phyloP scores from a whole-genome alignment of 2,797 vertebrate species.

The Eutrigla gurnardus region DNA sequence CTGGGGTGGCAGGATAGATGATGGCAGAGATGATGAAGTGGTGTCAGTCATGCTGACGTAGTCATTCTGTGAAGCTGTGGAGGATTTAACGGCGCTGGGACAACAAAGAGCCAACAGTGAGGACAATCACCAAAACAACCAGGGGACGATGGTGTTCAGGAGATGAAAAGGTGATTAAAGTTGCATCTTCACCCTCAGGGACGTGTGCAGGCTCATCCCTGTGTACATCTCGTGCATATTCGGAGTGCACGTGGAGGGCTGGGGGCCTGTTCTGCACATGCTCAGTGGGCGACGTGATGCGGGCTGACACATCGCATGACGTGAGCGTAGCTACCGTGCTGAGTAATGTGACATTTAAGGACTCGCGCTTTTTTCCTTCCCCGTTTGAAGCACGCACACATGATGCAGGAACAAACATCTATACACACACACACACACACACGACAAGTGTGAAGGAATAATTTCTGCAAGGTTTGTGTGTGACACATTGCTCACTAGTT shows the following conservation, averaged over 20 bases:
- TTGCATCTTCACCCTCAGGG: constrained; percentile 52
- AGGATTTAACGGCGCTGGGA: constrained; percentile 13
- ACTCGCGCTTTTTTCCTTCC: constrained; percentile 54
- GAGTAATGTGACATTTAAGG: constrained; percentile 80
- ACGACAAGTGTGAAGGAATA: constrained; percentile 19
- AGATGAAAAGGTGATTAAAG: constrained; percentile 59
- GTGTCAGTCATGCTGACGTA: constrained; percentile 1
- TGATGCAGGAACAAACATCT: constrained; percentile 1
- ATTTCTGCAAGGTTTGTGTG: constrained; percentile 27
- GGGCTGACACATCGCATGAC: constrained; percentile 78
- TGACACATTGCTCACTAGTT: constrained; percentile 24
- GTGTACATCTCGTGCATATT: constrained; percentile 53
- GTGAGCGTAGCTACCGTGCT: constrained; percentile 64
- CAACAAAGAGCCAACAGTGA: constrained; percentile 26
- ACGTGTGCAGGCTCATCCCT: constrained; percentile 39
- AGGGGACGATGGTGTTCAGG: neutral
- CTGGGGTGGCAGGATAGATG: neutral
- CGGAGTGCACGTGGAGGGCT: constrained; percentile 60
- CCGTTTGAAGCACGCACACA: constrained; percentile 26
- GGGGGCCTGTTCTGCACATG: constrained; percentile 73
- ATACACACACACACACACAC: constrained; percentile 17
- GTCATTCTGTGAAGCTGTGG: constrained; percentile 2
- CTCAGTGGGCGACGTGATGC: constrained; percentile 71
- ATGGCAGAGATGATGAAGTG: neutral
- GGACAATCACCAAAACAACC: constrained; percentile 39